Conservation (phyloP, 2,888 invertebrate genomes). For the Lasioglossum pauxillum region DNA sequence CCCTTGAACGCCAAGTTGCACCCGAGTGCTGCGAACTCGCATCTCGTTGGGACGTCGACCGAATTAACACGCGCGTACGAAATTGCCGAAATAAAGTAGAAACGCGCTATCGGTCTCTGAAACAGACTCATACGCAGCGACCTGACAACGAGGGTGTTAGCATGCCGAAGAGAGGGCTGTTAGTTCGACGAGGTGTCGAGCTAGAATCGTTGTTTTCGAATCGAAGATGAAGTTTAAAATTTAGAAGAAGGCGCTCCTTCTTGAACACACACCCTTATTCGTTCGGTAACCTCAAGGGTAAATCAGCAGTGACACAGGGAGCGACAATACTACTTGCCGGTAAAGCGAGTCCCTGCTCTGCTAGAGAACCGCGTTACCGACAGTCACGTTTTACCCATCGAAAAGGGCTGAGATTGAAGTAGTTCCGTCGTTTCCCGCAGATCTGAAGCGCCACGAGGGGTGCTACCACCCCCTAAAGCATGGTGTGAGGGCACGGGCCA, state of each 20-base stretch:
- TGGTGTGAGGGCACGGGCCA: not conserved
- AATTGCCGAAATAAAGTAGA: not conserved
- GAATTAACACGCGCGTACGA: not conserved
- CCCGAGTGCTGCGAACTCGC: not conserved
- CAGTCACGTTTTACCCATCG: slow-evolving; percentile 42
- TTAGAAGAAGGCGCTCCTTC: not conserved
- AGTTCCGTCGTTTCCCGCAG: slow-evolving; percentile 10
- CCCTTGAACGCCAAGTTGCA: not conserved
- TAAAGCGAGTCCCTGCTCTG: slow-evolving; percentile 28
- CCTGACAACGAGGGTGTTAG: not conserved
- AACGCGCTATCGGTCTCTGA: not conserved
- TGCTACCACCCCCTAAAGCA: not conserved
- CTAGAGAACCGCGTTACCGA: slow-evolving; percentile 52
- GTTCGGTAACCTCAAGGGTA: not conserved
- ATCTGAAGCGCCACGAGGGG: not conserved
- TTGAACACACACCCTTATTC: not conserved
- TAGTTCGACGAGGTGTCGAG: not conserved
- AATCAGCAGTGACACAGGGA: not conserved
- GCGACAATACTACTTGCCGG: slow-evolving; percentile 27
- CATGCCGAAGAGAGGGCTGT: not conserved
- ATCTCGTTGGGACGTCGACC: not conserved
- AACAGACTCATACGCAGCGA: not conserved
- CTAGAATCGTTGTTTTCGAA: not conserved
- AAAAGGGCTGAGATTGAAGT: not conserved
- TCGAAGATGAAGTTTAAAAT: not conserved